phyloP scores from a whole-genome alignment of 2,888 invertebrate genomes.

The Chymomyza fuscimana region DNA sequence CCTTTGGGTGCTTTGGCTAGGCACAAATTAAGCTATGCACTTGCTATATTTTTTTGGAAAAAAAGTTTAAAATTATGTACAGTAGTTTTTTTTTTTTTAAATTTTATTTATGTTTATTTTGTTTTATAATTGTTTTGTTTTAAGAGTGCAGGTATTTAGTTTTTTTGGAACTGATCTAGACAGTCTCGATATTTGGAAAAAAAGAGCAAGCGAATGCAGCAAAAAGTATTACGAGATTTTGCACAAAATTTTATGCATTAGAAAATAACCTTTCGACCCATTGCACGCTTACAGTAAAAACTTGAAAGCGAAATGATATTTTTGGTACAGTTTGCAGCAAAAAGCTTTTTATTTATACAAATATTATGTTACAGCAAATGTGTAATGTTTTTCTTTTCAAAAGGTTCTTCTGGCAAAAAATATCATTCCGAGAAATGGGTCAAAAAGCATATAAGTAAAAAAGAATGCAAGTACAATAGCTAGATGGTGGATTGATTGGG shows the following conservation, averaged over 20 bases:
- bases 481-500: not conserved
- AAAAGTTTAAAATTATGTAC: constrained; percentile 17
- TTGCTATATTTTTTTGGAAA: constrained; percentile 19
- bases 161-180: not conserved
- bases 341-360: constrained; percentile 1
- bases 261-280: constrained; percentile 60
- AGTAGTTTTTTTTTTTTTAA: constrained; percentile 4
- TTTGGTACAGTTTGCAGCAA: constrained; percentile 29
- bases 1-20: constrained; percentile 47
- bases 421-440: constrained; percentile 80
- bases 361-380: constrained; percentile 7
- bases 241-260: constrained; percentile 31
- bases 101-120: constrained; percentile 20
- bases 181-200: constrained; percentile 22
- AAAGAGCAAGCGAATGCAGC: constrained; percentile 50
- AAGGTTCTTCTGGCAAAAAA: constrained; percentile 77
- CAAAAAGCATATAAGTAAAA: constrained; percentile 53
- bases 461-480: constrained; percentile 30
- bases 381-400: constrained; percentile 40
- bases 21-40: constrained; percentile 22
- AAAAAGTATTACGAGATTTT: constrained; percentile 24
- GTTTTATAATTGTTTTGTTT: constrained; percentile 31
- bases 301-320: constrained; percentile 61
- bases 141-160: constrained; percentile 35
- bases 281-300: constrained; percentile 28